Conservation (phyloP, 1,140 invertebrate genomes). For the Platyura marginata region DNA sequence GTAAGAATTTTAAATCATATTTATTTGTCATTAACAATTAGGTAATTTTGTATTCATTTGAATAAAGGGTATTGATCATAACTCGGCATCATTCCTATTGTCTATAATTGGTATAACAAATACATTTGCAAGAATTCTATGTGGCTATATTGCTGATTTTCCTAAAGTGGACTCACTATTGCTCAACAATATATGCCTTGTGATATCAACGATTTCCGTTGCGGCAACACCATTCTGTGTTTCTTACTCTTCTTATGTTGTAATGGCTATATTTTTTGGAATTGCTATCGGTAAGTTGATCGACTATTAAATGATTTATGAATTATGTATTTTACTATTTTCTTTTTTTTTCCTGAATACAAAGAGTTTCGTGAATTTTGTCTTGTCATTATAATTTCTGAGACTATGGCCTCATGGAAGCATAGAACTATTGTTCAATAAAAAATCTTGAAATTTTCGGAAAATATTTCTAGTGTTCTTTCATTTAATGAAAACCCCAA, state of each 20-base stretch:
- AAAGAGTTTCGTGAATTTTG: no score
- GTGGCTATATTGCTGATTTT: slow-evolving; percentile 71
- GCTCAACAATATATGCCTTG: slow-evolving; percentile 85
- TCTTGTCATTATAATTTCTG: no score
- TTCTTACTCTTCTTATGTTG: slow-evolving; percentile 55
- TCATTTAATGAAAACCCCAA: no score
- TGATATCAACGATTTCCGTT: slow-evolving; percentile 75
- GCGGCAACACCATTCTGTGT: slow-evolving; percentile 66
- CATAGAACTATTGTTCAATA: neutral
- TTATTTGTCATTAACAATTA: neutral
- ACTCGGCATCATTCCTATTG: slow-evolving; percentile 67
- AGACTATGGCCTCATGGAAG: no score
- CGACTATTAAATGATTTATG: no score
- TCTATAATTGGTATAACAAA: slow-evolving; percentile 94
- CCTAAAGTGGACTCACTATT: slow-evolving; percentile 77
- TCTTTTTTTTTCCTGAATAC: no score
- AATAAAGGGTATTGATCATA: slow-evolving; percentile 52
- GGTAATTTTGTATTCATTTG: slow-evolving; percentile 4
- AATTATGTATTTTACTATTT: no score
- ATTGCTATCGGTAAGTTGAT: slow-evolving; percentile 79
- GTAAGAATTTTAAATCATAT: slow-evolving; percentile 25
- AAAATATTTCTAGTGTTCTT: no score
- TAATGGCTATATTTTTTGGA: slow-evolving; percentile 82
- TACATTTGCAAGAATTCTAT: slow-evolving; percentile 71
- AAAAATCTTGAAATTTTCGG: no score